Percentiles rank a stretch among this genome's conserved stretches.
Conservation (phyloP, 1,140 invertebrate genomes). For the Drosophila micromelanica region DNA sequence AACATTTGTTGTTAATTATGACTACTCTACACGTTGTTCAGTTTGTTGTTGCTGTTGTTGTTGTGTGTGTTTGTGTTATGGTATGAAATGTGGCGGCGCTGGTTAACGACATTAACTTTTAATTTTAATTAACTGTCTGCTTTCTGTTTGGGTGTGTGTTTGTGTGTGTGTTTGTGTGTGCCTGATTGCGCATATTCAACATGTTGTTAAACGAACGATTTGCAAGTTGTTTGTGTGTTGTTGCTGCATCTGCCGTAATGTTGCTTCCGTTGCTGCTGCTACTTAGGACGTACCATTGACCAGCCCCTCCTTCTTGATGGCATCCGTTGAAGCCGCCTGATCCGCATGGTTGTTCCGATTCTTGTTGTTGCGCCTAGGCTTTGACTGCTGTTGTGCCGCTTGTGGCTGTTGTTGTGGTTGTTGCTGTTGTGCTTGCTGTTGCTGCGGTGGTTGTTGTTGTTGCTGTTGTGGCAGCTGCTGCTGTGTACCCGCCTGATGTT, state of each 20-base stretch:
- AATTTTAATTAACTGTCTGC: conserved; percentile 61
- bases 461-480: conserved; percentile 48
- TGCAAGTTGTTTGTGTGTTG: conserved; percentile 46
- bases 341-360: conserved; percentile 78
- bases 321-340: conserved; percentile 53
- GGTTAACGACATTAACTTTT: conserved; percentile 54
- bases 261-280: conserved; percentile 20
- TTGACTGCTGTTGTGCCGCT: conserved; percentile 61
- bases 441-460: conserved; percentile 40
- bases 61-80: conserved; percentile 18
- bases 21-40: conserved; percentile 50
- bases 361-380: conserved; percentile 77
- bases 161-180: conserved; percentile 17
- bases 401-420: conserved; percentile 46
- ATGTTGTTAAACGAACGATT: conserved; percentile 52
- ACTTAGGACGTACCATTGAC: conserved; percentile 82
- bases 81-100: conserved; percentile 36
- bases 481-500: conserved; percentile 46
- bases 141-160: conserved; percentile 8
- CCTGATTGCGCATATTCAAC: conserved; percentile 38
- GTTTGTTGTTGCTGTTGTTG: conserved; percentile 32
- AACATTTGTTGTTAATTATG: conserved; percentile 63
- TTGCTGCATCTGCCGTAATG: conserved; percentile 14
- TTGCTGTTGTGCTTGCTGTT: conserved; percentile 45
- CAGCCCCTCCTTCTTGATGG: conserved; percentile 75